Conservation (phyloP, 2,113 vertebrate species). For the Bubo bubo region DNA sequence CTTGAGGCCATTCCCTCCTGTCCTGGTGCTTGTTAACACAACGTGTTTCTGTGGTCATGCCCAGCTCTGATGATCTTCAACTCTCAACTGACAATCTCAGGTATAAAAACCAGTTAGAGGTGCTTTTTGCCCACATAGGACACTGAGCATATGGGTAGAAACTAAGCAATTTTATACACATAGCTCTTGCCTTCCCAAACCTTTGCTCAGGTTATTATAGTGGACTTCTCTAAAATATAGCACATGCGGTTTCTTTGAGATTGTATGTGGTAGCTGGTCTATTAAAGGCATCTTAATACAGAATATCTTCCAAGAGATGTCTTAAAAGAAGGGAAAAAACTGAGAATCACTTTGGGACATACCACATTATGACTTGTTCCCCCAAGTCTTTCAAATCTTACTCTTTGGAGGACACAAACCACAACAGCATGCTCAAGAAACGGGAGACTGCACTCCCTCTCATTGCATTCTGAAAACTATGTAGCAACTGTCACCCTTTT, state of each 20-base stretch:
- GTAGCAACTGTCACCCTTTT: background rate
- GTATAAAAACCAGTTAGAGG: background rate
- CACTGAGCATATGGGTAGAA: background rate
- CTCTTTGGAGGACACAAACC: background rate
- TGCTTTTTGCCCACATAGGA: background rate
- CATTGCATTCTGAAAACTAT: background rate
- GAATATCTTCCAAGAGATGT: background rate
- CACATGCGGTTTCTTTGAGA: background rate
- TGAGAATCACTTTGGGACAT: background rate
- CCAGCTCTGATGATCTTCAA: background rate
- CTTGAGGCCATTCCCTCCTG: no score
- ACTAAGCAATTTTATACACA: background rate
- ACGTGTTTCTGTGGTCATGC: background rate
- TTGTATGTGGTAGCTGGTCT: background rate
- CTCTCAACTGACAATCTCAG: background rate
- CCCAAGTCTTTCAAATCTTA: background rate
- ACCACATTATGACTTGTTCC: background rate
- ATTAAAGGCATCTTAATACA: background rate
- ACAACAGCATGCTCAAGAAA: background rate
- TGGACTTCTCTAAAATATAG: background rate
- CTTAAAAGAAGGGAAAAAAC: background rate
- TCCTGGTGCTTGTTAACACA: no score
- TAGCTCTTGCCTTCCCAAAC: no score
- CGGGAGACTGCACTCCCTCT: rapidly evolving
- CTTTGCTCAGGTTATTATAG: background rate